Evolutionary conservation across 1,140 invertebrate genomes (phyloP), one percentile per base, ranked within the genome.

Genomic region (Drosophila azteca): DNA sequence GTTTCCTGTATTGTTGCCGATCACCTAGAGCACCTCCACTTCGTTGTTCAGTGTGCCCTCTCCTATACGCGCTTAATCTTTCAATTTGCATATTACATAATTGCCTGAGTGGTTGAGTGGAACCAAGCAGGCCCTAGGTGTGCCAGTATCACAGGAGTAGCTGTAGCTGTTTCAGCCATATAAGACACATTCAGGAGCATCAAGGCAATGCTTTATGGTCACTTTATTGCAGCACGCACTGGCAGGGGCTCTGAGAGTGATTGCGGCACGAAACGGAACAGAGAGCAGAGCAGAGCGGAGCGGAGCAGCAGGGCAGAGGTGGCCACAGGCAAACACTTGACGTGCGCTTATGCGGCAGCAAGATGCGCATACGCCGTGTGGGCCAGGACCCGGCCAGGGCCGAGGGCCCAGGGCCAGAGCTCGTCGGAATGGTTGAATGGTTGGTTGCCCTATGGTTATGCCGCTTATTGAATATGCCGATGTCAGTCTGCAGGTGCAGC

Each of bases 71-170:
- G 73, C 65, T 73, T 79, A 87, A 87, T 80, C 78, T 79, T 79
- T 70, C 67, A 81, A 90, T 90, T 90, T 90, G 85, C 85, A 90
- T 90, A 89, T 90, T 89, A 90, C 85, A 90, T 90, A 84, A 90
- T 89, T 76, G 73, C 50, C 49, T 54, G 59, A 55, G 26, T 67
- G 64, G 76, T 29, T 17, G 20, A 13, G 6, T 39, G 49, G 15
- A 20, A 35, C 15, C 54, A 45, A 52, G 3, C 54, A 20, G 46
- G 35, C 13, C 2, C 6, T 6, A 51, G 44, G 15, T 64, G 35
- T 50, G 3, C 13, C 24, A 6, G 35, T 41, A 39, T 0, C n/a
- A n/a, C n/a, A 9, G 24, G 13, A 24, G 55, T 11, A 29, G 26
- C 8, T 9, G 29, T 31, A 31, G 31, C 31, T 9, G 3, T n/a